Conservation (phyloP, 2,113 vertebrate species). For the Microcebus murinus region DNA sequence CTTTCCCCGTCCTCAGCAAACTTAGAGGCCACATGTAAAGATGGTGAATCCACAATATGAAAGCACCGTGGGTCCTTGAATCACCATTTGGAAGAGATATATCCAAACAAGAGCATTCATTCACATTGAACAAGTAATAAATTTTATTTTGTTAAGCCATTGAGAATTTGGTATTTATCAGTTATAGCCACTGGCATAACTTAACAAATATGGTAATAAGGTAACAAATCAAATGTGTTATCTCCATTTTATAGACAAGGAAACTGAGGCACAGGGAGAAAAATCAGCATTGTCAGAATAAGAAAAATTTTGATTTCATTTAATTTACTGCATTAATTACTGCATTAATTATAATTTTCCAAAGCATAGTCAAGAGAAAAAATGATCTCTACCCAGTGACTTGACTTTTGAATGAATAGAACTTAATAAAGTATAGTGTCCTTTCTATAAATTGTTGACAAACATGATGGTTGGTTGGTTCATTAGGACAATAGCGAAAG, state of each 20-base stretch:
- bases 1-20: not conserved
- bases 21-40: not conserved
- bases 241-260: not conserved
- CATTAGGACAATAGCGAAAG: not conserved
- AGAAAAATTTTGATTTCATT: not conserved
- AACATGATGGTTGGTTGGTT: not conserved
- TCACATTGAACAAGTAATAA: not conserved
- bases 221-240: not conserved
- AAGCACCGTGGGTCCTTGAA: not conserved
- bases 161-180: not conserved
- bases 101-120: not conserved
- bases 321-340: not conserved
- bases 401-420: not conserved
- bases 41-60: not conserved
- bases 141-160: not conserved
- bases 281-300: not conserved
- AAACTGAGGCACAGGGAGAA: not conserved
- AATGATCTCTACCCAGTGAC: not conserved
- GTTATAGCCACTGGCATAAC: not conserved
- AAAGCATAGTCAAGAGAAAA: conserved; percentile 7
- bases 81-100: not conserved
- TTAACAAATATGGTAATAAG: not conserved
- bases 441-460: not conserved
- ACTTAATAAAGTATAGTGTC: not conserved
- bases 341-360: not conserved